A percentile compares a stretch with the other conserved stretches of the same genome.
These are phyloP conservation scores for Yponomeuta malinellus DNA, from an alignment of 2,888 invertebrate species.

Conservation along the genomic window DNA sequence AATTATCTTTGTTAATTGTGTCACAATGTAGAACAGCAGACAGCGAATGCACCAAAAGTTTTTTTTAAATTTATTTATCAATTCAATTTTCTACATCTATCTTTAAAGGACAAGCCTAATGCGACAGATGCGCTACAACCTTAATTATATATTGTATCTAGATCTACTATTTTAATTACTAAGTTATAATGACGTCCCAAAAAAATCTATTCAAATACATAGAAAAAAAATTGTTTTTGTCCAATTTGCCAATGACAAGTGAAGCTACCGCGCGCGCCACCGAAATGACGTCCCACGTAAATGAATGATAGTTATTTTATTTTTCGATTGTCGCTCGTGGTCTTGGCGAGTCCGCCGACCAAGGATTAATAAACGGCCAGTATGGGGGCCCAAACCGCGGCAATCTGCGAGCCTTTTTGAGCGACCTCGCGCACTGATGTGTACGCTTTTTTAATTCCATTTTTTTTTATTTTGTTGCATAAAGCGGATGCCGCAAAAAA, in stretches of 20 bases:
- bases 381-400: slow-evolving; percentile 54
- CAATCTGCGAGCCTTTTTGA: slow-evolving; percentile 65
- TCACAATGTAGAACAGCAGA: too few relatives aligned
- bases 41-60: too few relatives aligned
- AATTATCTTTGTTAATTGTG: too few relatives aligned
- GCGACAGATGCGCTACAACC: too few relatives aligned
- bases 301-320: slow-evolving; percentile 73
- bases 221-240: too few relatives aligned
- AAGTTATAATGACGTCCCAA: too few relatives aligned
- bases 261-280: not conserved
- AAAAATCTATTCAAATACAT: not conserved
- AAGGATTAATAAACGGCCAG: slow-evolving; percentile 68
- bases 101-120: too few relatives aligned
- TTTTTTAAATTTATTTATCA: too few relatives aligned
- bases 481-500: slow-evolving; percentile 19
- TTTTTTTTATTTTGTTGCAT: slow-evolving; percentile 55
- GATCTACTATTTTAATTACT: too few relatives aligned
- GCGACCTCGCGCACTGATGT: slow-evolving; percentile 27
- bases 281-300: slow-evolving; percentile 49
- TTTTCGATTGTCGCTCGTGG: slow-evolving; percentile 66
- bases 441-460: slow-evolving; percentile 25
- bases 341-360: slow-evolving; percentile 46
- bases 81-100: too few relatives aligned
- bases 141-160: too few relatives aligned
- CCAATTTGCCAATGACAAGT: not conserved